These are phyloP conservation scores for Lepidurus couesii DNA, from an alignment of 1,140 invertebrate species.

Conservation along the genomic window DNA sequence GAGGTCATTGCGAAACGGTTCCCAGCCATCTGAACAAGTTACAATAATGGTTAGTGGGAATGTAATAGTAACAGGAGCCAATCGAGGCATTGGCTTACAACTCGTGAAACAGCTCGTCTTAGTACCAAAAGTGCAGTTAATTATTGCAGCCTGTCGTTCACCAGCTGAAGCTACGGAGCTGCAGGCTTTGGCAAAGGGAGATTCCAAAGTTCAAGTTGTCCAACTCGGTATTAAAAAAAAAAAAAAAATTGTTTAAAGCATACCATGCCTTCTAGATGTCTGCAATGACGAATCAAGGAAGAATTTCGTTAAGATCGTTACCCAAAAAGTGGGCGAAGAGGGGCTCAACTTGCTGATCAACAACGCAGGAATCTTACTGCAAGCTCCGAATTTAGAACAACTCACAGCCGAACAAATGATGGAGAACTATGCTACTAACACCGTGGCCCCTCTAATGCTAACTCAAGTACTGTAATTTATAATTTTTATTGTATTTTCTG, in stretches of 20 bases:
- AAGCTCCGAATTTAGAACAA: conserved; percentile 62
- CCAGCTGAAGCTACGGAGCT: conserved; percentile 29
- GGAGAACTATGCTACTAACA: conserved; percentile 66
- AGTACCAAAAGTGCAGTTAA: not conserved
- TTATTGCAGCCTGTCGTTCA: conserved; percentile 24
- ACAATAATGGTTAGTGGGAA: conserved; percentile 1
- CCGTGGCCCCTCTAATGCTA: conserved; percentile 72
- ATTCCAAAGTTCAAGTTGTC: conserved; percentile 24
- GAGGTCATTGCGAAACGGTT: not conserved
- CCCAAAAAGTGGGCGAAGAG: conserved; percentile 49
- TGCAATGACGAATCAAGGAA: conserved; percentile 48
- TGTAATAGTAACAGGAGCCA: conserved; percentile 29
- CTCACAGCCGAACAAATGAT: conserved; percentile 64
- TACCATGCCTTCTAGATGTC: conserved; percentile 45
- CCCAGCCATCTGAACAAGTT: not conserved
- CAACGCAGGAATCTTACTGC: conserved; percentile 72
- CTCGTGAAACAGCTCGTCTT: conserved; percentile 20
- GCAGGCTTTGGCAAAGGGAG: conserved; percentile 26
- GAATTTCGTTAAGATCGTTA: not conserved
- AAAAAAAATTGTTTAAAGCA: too few species aligned
- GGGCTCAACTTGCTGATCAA: conserved; percentile 80
- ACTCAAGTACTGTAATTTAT: conserved; percentile 42
- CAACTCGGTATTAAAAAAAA: too few species aligned
- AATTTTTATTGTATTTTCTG: not conserved
- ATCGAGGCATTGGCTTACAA: conserved; percentile 29